A percentile compares a stretch with the other conserved stretches of the same genome.
Evolutionary conservation across 2,113 vertebrate species (phyloP).

Genomic region (Hydrochoerus hydrochaeris): DNA sequence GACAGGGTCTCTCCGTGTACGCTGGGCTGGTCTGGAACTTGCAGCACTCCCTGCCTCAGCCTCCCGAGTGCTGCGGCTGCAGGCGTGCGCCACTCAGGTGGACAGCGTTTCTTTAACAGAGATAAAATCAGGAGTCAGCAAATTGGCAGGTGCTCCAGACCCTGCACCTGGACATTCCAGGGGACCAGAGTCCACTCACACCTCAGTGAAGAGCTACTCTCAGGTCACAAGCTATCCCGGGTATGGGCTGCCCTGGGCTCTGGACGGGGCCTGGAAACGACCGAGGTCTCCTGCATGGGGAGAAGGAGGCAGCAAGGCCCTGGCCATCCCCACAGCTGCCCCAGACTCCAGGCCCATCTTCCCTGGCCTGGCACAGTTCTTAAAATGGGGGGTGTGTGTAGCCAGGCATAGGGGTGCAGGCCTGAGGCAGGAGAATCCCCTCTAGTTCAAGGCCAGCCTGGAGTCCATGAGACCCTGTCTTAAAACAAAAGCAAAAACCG

Average conservation of each 20-base stretch:
- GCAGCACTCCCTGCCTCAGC: neutral
- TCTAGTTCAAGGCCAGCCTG: neutral
- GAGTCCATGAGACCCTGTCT: neutral
- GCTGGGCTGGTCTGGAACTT: neutral
- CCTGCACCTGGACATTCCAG: fast-evolving
- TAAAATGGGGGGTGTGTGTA: neutral
- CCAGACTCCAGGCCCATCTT: no score
- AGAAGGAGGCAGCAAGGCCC: neutral
- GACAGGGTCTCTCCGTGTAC: no score
- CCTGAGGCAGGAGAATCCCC: neutral
- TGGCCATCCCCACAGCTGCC: neutral
- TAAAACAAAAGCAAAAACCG: neutral
- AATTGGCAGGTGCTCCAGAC: fast-evolving
- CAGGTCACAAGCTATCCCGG: fast-evolving
- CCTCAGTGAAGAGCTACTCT: no score
- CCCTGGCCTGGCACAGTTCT: neutral
- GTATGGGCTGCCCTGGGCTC: neutral
- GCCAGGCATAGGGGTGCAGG: no score
- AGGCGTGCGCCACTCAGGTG: neutral
- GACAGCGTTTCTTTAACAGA: fast-evolving
- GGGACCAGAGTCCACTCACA: fast-evolving
- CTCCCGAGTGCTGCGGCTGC: neutral
- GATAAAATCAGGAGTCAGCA: neutral
- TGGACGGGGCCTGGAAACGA: no score
- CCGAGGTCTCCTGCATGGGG: neutral